phyloP scores from a whole-genome alignment of 2,888 invertebrate species.

The Synanthedon tipuliformis region DNA sequence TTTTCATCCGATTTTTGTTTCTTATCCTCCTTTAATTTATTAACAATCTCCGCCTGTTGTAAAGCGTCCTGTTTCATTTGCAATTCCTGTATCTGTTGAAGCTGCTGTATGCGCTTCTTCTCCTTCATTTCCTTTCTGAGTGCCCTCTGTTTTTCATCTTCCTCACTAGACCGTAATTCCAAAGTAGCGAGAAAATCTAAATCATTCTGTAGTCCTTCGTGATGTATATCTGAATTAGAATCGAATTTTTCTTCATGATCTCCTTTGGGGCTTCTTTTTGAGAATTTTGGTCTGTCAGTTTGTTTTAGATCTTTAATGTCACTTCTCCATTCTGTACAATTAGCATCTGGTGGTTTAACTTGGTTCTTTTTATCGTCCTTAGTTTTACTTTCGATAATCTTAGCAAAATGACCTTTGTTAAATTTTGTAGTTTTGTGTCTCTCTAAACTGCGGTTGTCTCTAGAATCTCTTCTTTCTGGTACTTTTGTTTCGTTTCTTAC shows the following conservation, averaged over 20 bases:
- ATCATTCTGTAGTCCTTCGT: constrained; percentile 56
- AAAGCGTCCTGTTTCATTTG: constrained; percentile 61
- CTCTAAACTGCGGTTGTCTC: constrained; percentile 66
- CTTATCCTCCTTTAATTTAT: constrained; percentile 55
- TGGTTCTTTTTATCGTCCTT: constrained; percentile 71
- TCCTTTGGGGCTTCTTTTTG: constrained; percentile 33
- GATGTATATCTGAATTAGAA: constrained; percentile 21
- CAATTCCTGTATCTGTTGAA: constrained; percentile 60
- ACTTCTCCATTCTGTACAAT: constrained; percentile 42
- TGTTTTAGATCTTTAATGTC: constrained; percentile 29
- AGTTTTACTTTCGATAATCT: constrained; percentile 71
- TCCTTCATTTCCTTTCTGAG: constrained; percentile 69
- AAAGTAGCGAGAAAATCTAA: constrained; percentile 71
- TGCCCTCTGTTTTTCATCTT: constrained; percentile 70
- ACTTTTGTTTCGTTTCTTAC: constrained; percentile 68
- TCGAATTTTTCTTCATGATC: constrained; percentile 29
- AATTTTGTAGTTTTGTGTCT: constrained; percentile 67
- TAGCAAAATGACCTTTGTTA: constrained; percentile 69
- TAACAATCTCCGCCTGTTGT: constrained; percentile 45
- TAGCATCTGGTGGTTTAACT: constrained; percentile 58
- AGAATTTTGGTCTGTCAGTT: constrained; percentile 30
- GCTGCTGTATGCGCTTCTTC: constrained; percentile 64
- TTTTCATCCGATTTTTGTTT: constrained; percentile 50
- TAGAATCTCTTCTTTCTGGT: constrained; percentile 76
- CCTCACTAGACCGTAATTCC: constrained; percentile 70